Evolutionary conservation across 2,888 invertebrate species (phyloP).

Genomic region (Esperia sulphurella): DNA sequence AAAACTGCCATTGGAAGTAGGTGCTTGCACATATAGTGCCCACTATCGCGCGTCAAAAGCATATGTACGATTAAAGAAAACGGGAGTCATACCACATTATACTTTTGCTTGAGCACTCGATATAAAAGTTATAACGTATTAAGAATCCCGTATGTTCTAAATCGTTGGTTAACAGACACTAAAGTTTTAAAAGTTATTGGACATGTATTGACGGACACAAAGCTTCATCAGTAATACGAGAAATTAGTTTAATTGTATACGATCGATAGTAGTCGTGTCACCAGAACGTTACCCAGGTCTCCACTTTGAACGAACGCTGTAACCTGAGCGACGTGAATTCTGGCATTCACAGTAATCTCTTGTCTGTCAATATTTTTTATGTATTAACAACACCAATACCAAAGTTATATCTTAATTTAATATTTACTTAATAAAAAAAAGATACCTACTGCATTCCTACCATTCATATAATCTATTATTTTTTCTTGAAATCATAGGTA

Average conservation of each 20-base stretch:
- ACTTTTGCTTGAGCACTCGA: neutral
- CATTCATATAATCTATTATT: neutral
- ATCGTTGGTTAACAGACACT: too few relatives aligned
- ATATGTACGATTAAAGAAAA: too few relatives aligned
- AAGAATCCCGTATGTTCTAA: neutral
- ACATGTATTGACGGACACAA: neutral
- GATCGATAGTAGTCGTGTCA: neutral
- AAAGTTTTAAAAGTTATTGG: neutral
- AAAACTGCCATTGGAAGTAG: neutral
- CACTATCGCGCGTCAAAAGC: neutral
- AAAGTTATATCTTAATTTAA: slow-evolving; percentile 63
- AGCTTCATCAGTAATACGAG: neutral
- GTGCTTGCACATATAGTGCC: neutral
- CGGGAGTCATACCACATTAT: too few relatives aligned
- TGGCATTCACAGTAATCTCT: slow-evolving; percentile 22
- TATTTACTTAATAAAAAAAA: slow-evolving; percentile 27
- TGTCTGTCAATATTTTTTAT: slow-evolving; percentile 35
- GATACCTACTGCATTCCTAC: slow-evolving; percentile 40
- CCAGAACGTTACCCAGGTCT: too few relatives aligned
- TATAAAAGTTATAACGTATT: neutral
- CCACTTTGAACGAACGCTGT: slow-evolving; percentile 8
- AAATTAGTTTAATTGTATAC: neutral
- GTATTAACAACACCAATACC: slow-evolving; percentile 68
- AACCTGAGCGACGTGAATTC: slow-evolving; percentile 11
- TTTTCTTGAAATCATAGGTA: neutral